Percentiles rank a stretch among this genome's conserved stretches.
Evolutionary conservation across 2,113 vertebrate species (phyloP).

Genomic region (Xerus inauris): DNA sequence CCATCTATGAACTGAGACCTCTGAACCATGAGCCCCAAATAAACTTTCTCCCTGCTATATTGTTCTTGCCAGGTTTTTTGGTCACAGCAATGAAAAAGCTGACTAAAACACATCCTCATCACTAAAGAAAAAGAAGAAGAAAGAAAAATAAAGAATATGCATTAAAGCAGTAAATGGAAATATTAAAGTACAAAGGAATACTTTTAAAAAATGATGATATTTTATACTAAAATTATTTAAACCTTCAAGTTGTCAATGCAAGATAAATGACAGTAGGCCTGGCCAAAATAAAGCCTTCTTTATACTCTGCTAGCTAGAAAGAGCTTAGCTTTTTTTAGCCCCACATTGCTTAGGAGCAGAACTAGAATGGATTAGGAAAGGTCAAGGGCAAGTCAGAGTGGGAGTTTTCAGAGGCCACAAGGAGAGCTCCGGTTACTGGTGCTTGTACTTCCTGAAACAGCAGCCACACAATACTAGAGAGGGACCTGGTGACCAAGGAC

Average conservation of each 20-base stretch:
- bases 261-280: background rate
- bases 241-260: background rate
- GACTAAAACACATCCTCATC: too few species aligned
- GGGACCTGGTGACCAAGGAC: background rate
- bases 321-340: background rate
- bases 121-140: too few species aligned
- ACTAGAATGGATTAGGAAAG: background rate
- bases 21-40: too few species aligned
- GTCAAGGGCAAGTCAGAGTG: too few species aligned
- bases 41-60: too few species aligned
- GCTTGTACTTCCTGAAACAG: background rate
- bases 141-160: background rate
- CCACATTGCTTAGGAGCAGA: background rate
- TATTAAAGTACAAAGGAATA: background rate
- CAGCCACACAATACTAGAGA: background rate
- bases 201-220: background rate
- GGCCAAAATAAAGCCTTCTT: background rate
- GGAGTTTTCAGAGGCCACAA: accelerated
- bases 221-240: background rate
- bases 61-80: too few species aligned
- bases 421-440: accelerated
- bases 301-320: background rate
- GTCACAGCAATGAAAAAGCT: too few species aligned
- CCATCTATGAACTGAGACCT: too few species aligned
- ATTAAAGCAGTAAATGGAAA: slow-evolving; percentile 34